A percentile compares a stretch with the other conserved stretches of the same genome.
Evolutionary conservation across 2,113 vertebrate genomes (phyloP).

Genomic region (Catharus bicknelli): DNA sequence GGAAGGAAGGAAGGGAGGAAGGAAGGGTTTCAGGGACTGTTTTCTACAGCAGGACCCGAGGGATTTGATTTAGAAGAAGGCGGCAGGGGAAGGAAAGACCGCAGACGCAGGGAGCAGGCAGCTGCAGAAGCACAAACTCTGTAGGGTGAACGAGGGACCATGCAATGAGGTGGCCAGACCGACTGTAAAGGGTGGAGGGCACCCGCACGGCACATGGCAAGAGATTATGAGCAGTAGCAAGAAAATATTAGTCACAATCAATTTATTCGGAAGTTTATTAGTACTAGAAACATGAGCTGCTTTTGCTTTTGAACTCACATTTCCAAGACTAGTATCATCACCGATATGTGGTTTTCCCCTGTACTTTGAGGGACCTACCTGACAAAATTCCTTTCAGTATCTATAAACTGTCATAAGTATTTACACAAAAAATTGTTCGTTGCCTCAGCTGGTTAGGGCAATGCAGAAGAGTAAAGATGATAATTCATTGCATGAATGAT

Average conservation of each 20-base stretch:
- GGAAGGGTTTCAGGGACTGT: background rate
- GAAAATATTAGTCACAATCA: background rate
- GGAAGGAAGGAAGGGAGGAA: no score
- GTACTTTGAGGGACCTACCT: background rate
- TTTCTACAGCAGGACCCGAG: background rate
- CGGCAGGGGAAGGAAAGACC: background rate
- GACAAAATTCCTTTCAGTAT: background rate
- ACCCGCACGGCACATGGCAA: background rate
- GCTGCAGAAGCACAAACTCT: background rate
- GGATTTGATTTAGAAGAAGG: background rate
- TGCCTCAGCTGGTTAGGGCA: background rate
- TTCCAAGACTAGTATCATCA: background rate
- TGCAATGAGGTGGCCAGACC: background rate
- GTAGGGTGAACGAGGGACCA: background rate
- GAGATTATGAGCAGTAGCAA: background rate
- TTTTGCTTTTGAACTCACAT: background rate
- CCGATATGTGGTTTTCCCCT: background rate
- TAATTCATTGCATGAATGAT: background rate
- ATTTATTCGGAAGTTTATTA: background rate
- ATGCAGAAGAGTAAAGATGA: background rate
- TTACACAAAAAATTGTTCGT: constrained; percentile 21
- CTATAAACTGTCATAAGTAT: background rate
- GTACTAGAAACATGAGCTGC: background rate
- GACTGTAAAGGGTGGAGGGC: background rate
- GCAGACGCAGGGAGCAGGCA: background rate